Conservation (phyloP, 2,888 invertebrate genomes). For the Eretmocerus hayati region DNA sequence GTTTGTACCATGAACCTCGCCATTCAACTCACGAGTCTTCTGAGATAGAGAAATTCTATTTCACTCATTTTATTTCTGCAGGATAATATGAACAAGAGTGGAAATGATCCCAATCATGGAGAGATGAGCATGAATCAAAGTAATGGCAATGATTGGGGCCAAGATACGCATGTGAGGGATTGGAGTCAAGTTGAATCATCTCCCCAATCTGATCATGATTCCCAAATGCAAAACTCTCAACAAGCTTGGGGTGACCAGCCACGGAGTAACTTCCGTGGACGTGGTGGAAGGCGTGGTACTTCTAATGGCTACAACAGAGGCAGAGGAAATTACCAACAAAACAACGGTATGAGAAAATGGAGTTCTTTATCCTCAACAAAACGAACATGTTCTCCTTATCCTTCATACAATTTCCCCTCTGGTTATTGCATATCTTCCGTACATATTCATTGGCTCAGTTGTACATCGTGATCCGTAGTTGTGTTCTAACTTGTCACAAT, state of each 20-base stretch:
- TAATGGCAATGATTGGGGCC: conserved; percentile 37
- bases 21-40: too few relatives aligned
- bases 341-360: conserved; percentile 38
- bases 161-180: conserved; percentile 32
- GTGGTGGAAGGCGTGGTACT: conserved; percentile 50
- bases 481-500: too few relatives aligned
- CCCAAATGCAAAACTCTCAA: conserved; percentile 29
- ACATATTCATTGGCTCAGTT: too few relatives aligned
- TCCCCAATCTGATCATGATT: conserved; percentile 36
- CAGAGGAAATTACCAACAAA: conserved; percentile 44
- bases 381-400: neutral
- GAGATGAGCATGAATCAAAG: conserved; percentile 31
- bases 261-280: conserved; percentile 44
- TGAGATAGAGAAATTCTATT: neutral
- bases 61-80: conserved; percentile 15
- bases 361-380: neutral
- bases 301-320: conserved; percentile 52
- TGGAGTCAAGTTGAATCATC: conserved; percentile 46
- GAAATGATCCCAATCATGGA: conserved; percentile 28
- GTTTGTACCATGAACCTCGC: too few relatives aligned
- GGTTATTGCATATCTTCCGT: too few relatives aligned
- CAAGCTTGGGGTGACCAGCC: conserved; percentile 41
- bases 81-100: conserved; percentile 35
- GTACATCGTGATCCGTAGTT: too few relatives aligned
- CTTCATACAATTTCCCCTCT: too few relatives aligned